Evolutionary conservation across 1,140 invertebrate species (phyloP), one percentile per base, ranked within the genome.

Genomic region (Zophobas morio): DNA sequence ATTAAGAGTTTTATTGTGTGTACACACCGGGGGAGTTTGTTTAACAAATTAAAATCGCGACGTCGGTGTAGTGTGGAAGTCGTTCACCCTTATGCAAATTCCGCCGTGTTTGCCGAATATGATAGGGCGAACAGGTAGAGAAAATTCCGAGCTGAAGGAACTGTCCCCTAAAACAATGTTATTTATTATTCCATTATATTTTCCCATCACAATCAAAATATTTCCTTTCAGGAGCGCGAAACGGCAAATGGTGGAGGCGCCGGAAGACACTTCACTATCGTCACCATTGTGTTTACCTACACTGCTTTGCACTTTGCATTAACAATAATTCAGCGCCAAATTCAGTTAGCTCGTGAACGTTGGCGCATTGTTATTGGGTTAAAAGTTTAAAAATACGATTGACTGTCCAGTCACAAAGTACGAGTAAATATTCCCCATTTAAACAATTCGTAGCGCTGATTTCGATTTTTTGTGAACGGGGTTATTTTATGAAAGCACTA

Each of bases 251-350:
- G 60, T 42, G 46, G 56, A 76, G 74, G 51, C 74, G 47, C 74
- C 60, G 60, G 60, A 66, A 66, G 60, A 66, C 60, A 66, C 60
- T 66, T 66, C 60, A 66, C 60, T 66, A 57, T 72, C 66, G 70
- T 71, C 78, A 70, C 72, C 71, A 79, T 56, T 81, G 49, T 81
- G 80, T 81, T 82, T 82, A 82, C 81, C 80, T 78, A 82, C 81
- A 82, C 73, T 77, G 81, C 79, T 82, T 82, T 80, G 81, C 81
- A 82, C 81, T 82, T 82, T 80, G 79, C 80, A 82, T 78, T 77
- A 77, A 80, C 81, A 82, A 82, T 82, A 82, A 81, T 79, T 81
- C 75, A 74, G 74, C 75, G 40, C 33, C 70, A 51, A 47, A 72
- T 72, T 72, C 46, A 60, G 57, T 60, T 60, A 60, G 35, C 57